Evolutionary conservation across 2,113 vertebrate genomes (phyloP).

Genomic region (Cynocephalus volans): DNA sequence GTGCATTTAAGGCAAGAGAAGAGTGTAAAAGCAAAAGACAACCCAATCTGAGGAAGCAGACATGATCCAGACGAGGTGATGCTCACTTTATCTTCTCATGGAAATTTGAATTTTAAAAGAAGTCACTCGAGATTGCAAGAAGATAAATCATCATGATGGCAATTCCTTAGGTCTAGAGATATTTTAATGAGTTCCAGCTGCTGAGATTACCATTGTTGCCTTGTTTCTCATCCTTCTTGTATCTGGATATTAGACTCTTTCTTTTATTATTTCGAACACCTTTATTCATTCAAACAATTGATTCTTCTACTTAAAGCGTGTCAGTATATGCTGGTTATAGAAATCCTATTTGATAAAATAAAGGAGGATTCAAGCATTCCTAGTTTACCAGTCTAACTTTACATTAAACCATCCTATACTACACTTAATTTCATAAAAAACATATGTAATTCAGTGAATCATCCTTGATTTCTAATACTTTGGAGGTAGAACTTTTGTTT

Average conservation of each 20-base stretch:
- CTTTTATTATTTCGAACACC: conserved; percentile 26
- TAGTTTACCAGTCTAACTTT: neutral
- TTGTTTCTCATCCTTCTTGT: neutral
- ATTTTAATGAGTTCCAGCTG: neutral
- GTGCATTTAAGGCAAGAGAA: neutral
- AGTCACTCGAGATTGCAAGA: conserved; percentile 3
- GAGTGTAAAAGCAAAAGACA: neutral
- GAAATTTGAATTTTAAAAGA: conserved; percentile 64
- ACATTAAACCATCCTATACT: neutral
- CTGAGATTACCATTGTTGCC: neutral
- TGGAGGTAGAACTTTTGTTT: neutral
- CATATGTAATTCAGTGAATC: neutral
- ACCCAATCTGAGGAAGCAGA: neutral
- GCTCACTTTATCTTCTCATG: neutral
- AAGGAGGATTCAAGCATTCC: neutral
- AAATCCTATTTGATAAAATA: neutral
- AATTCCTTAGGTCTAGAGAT: neutral
- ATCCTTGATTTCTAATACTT: neutral
- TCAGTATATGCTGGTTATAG: conserved; percentile 5
- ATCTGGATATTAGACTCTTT: neutral
- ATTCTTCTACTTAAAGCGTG: conserved; percentile 41
- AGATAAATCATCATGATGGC: conserved; percentile 1
- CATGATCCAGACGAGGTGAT: neutral
- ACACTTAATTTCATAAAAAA: neutral
- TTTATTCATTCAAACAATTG: neutral